Evolutionary conservation across 2,113 vertebrate species (phyloP), one percentile per base, ranked within the genome.

Genomic region (Bufo gargarizans): DNA sequence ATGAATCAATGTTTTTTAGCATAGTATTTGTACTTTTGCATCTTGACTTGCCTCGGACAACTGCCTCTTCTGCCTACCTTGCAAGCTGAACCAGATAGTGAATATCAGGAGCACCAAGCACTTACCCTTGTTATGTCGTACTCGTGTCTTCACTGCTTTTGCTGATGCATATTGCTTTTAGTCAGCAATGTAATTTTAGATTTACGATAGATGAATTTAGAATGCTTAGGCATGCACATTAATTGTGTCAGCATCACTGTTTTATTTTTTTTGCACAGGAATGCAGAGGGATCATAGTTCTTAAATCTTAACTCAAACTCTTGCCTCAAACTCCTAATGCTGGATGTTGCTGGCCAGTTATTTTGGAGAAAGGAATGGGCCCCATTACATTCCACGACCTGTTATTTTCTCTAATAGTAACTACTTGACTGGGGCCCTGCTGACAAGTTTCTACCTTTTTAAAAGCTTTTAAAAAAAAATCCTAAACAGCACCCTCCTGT

Each of bases 91-190:
- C 72, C 72, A 76, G 47, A 76, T 20, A 50, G 43, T 72, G 69
- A 2, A 45, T 7, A 72, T 72, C 47, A 67, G 45, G 61, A 67
- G n/a, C 47, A 22, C 13, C 82, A 67, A 84, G 13, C 17, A 33
- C n/a, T 49, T 69, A 49, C n/a, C 61, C 11, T 83, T 84, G 7
- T 84, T 69, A 17, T 84, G 82, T 49, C 14, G 47, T 53, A 16
- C 50, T 56, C 12, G 65, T 49, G 53, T 8, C 50, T 33, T 84
- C 14, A 13, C 49, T 84, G 49, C 50, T 69, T 84, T n/a, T 76
- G 83, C 69, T 85, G 69, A 74, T 74, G 53, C 55, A 59, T 85
- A 33, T 85, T 58, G 22, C 69, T 85, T 45, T 85, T 85, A 58
- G 14, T 85, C 67, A 74, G 83, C 69, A 47, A 59, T 58, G 69